A percentile compares a stretch with the other conserved stretches of the same genome.
phyloP scores from a whole-genome alignment of 1,140 invertebrate genomes.

The Lutraria rhynchaena region DNA sequence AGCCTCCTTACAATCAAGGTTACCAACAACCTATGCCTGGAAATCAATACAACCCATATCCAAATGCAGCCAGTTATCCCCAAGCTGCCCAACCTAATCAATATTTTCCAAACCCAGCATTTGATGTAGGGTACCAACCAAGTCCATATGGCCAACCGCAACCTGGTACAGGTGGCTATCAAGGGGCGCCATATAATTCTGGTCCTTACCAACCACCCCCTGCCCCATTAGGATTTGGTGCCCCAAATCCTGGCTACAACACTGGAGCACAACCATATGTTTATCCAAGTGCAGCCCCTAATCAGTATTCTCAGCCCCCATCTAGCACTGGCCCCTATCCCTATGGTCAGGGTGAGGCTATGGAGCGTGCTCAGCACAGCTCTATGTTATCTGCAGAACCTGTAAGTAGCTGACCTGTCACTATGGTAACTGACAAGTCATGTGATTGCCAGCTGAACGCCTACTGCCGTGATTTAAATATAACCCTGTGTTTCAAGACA shows the following conservation, averaged over 20 bases:
- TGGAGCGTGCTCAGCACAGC: slow-evolving; percentile 37
- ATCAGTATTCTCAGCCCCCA: slow-evolving; percentile 40
- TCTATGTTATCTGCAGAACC: slow-evolving; percentile 46
- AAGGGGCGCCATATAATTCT: background rate
- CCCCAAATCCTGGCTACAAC: slow-evolving; percentile 4
- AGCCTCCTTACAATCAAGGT: slow-evolving; percentile 21
- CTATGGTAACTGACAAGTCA: slow-evolving; percentile 18
- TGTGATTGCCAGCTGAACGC: slow-evolving; percentile 51
- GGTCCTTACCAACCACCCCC: slow-evolving; percentile 32
- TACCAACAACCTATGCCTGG: slow-evolving; percentile 46
- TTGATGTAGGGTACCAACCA: slow-evolving; percentile 48
- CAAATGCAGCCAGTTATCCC: slow-evolving; percentile 16
- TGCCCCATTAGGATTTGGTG: slow-evolving; percentile 20
- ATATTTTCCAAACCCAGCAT: slow-evolving; percentile 38
- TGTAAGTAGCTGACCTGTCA: slow-evolving; percentile 55
- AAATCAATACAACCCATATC: slow-evolving; percentile 23
- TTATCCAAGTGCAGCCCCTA: slow-evolving; percentile 28
- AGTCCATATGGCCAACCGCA: slow-evolving; percentile 39
- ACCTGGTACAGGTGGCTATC: slow-evolving; percentile 2
- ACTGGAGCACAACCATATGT: slow-evolving; percentile 4
- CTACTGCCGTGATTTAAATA: slow-evolving; percentile 38
- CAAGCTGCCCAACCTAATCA: slow-evolving; percentile 12
- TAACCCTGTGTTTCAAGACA: slow-evolving; percentile 21
- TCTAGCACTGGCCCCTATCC: slow-evolving; percentile 15
- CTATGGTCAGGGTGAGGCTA: slow-evolving; percentile 50